These are phyloP conservation scores for Abrostola triplasia DNA, from an alignment of 2,888 invertebrate genomes.

Conservation along the genomic window DNA sequence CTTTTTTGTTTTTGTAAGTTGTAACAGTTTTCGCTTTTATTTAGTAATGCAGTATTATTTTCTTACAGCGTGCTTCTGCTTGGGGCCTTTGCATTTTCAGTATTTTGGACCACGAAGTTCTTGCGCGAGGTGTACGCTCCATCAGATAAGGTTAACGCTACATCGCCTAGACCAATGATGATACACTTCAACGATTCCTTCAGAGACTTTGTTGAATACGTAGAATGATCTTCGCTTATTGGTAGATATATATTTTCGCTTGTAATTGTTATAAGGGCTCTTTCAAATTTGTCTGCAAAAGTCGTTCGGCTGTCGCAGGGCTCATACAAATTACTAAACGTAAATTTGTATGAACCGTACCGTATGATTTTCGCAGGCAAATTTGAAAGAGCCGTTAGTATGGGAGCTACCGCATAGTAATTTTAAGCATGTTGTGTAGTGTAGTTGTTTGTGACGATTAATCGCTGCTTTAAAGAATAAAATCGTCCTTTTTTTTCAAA, in stretches of 20 bases:
- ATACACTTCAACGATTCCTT: neutral
- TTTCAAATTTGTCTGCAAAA: too few species aligned
- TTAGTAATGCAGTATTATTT: slow-evolving; percentile 17
- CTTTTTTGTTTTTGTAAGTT: neutral
- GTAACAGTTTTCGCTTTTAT: neutral
- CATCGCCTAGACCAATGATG: slow-evolving; percentile 3
- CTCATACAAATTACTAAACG: too few species aligned
- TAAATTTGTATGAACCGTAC: too few species aligned
- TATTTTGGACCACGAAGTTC: slow-evolving; percentile 72
- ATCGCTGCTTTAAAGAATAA: too few species aligned
- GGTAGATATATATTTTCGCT: slow-evolving; percentile 28
- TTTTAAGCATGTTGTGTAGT: too few species aligned
- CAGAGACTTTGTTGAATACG: slow-evolving; percentile 61
- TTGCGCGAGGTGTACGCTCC: slow-evolving; percentile 56
- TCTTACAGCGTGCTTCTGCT: slow-evolving; percentile 66
- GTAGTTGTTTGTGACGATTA: too few species aligned
- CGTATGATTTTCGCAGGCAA: too few species aligned
- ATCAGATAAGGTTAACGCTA: slow-evolving; percentile 9
- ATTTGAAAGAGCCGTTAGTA: too few species aligned
- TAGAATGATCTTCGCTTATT: slow-evolving; percentile 47
- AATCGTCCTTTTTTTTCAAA: too few species aligned
- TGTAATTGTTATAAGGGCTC: neutral
- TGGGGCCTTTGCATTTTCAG: slow-evolving; percentile 69
- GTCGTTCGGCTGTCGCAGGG: too few species aligned
- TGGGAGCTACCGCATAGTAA: too few species aligned